Base-by-base conservation (phyloP, 2,797 vertebrate species). In the Coranthus polyacanthus region DNA sequence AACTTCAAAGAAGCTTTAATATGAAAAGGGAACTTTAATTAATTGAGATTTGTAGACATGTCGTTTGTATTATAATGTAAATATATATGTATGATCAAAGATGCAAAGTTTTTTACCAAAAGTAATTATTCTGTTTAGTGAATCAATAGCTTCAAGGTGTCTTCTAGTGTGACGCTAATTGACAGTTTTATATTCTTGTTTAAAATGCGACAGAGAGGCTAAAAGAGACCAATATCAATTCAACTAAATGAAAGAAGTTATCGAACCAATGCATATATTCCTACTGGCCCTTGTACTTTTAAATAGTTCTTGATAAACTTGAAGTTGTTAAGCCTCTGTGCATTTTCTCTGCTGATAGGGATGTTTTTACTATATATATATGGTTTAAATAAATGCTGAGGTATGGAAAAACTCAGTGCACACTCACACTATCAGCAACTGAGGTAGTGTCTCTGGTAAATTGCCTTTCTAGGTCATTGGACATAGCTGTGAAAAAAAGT, bases 391-490 rank as follows among this genome's bases (percentile, higher is more conserved):
- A 75, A 82, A 65, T 71, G 84, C 84, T 85, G 84, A 84, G 46
- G 54, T 44, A 39, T 8, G 43, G 43, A 38, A 79, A 88, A 73
- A 57, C 16, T 24, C 38, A 2, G 39, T 13, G 43, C 9, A 46
- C 17, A 61, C 42, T 57, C 49, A 62, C 10, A 1, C 65, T 75
- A 80, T 86, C 78, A 67, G 73, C 62, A 65, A 12, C 61, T 24
- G 59, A 0, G 10, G 6, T 22, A 59, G 47, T 18, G 54, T 72
- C 29, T 42, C 64, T 71, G 41, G 17, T 68, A 83, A 83, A 88
- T 87, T 76, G 69, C 75, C 76, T 84, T 84, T 84, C 49, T 29
- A 67, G 78, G 26, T 81, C 22, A 55, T 9, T 59, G 64, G 39
- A 22, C 64, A 60, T 11, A 8, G 42, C 32, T 16, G 18, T 15